Conservation (phyloP, 2,888 invertebrate species). For the Atherix ibis region DNA sequence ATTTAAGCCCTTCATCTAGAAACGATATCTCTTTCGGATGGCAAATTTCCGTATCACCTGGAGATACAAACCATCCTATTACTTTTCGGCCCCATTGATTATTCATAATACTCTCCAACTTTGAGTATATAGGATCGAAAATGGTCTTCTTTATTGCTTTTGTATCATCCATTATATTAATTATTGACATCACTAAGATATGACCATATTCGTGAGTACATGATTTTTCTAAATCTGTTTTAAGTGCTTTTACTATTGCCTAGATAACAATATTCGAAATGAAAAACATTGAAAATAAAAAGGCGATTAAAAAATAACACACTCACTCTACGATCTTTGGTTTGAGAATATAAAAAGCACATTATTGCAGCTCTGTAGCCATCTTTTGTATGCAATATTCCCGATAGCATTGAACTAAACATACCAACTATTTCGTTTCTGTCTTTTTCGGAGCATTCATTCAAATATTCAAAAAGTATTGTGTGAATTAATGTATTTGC, state of each 20-base stretch:
- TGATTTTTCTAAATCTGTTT: constrained; percentile 64
- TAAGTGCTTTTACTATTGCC: constrained; percentile 74
- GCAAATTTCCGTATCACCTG: constrained; percentile 64
- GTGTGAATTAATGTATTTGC: constrained; percentile 62
- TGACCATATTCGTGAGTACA: constrained; percentile 80
- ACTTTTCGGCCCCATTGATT: constrained; percentile 77
- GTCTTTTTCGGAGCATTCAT: constrained; percentile 53
- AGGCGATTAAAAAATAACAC: constrained; percentile 3
- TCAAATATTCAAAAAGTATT: constrained; percentile 65
- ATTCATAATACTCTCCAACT: constrained; percentile 49
- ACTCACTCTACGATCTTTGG: constrained; percentile 56
- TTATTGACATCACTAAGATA: constrained; percentile 60
- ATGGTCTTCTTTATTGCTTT: constrained; percentile 73
- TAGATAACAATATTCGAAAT: too few relatives aligned
- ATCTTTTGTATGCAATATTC: constrained; percentile 57
- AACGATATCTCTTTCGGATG: constrained; percentile 63
- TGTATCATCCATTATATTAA: constrained; percentile 87
- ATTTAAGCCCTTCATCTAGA: constrained; percentile 56
- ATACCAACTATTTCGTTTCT: constrained; percentile 58
- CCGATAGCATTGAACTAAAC: constrained; percentile 48
- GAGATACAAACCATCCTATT: constrained; percentile 72
- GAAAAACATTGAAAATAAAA: constrained; percentile 3
- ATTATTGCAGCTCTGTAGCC: constrained; percentile 67
- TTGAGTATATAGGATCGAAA: constrained; percentile 49
- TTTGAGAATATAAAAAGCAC: constrained; percentile 76